Evolutionary conservation across 2,113 vertebrate genomes (phyloP), one percentile per base, ranked within the genome.

Genomic region (Corythoichthys intestinalis): DNA sequence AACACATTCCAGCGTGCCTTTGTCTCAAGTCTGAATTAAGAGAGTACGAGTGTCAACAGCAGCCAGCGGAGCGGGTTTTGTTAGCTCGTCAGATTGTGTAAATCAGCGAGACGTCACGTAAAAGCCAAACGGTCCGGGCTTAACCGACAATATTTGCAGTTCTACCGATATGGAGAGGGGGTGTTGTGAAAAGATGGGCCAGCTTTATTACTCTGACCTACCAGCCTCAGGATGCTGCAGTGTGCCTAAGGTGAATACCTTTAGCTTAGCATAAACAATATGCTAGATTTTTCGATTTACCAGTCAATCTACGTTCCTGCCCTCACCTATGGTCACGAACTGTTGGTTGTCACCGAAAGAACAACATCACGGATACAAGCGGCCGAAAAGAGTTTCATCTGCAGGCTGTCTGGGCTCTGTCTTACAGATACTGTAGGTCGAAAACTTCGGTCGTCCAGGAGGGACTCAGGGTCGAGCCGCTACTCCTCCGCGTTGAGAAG

Each of bases 71-170:
- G 64, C 4, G 17, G 35, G 64, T 71, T 50, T 73, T 74, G 75
- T 75, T 1, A 48, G 35, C 62, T 56, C 14, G 61, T 84, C 84
- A 77, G 80, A 72, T 58, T 76, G 72, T 78, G 77, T 89, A 83
- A 91, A 89, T 88, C 85, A 80, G 10, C 3, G 54, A 62, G 74
- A 72, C 57, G 39, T 60, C 41, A 59, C 12, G 69, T 39, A 34
- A 1, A 71, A 73, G 70, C 64, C 76, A 80, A 83, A 86, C 58
- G 67, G 62, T 57, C 12, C 53, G 17, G 17, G 39, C 38, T 35
- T 0, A 11, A 81, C 80, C 41, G 76, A 83, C 83, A 88, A 80
- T 79, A 86, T 91, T 90, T 87, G 86, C 85, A 49, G 15, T 86
- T 76, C 65, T 62, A 14, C 65, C 47, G 64, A 72, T 59, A 64